Conservation (phyloP, 2,113 vertebrate species). For the Tursiops truncatus region DNA sequence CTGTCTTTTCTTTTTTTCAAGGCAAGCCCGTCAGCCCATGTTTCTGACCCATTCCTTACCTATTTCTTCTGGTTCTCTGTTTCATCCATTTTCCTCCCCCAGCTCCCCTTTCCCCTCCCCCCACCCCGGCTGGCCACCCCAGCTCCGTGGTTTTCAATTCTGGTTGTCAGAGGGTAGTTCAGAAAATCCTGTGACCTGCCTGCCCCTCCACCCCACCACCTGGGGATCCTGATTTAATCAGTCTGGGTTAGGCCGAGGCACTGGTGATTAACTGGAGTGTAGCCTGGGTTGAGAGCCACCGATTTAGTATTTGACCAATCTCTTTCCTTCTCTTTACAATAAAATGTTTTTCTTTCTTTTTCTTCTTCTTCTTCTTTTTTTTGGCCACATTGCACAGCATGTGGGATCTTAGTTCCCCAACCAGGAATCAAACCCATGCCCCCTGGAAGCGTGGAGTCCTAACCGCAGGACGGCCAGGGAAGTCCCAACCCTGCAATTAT, state of each 20-base stretch:
- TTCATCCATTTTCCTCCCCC: neutral
- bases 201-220: neutral
- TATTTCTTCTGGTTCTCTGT: neutral
- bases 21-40: neutral
- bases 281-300: neutral
- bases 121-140: too few relatives aligned
- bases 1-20: neutral
- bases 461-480: neutral
- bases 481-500: neutral
- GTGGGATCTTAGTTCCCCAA: neutral
- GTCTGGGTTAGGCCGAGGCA: neutral
- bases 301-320: neutral
- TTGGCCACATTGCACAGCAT: neutral
- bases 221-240: neutral
- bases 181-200: neutral
- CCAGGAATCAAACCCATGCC: neutral
- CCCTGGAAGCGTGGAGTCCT: neutral
- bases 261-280: rapidly evolving
- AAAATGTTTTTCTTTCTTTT: neutral
- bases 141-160: neutral
- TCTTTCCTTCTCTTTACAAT: neutral
- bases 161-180: neutral
- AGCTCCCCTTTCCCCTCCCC: neutral
- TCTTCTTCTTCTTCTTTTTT: neutral
- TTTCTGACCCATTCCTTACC: neutral